These are phyloP conservation scores for Neoascia interrupta DNA, from an alignment of 2,888 invertebrate genomes.

Conservation along the genomic window DNA sequence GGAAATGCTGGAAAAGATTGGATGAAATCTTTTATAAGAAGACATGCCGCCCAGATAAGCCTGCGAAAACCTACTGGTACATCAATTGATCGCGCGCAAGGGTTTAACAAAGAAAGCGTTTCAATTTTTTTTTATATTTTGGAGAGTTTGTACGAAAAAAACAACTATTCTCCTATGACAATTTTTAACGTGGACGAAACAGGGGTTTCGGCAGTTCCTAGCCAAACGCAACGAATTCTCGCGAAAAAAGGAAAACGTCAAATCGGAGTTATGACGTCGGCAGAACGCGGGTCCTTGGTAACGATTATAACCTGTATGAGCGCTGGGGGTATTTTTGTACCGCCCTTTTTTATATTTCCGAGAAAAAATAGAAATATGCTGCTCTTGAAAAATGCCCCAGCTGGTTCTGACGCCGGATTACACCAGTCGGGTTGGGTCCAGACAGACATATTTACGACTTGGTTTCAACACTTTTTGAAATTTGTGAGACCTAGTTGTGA, in stretches of 20 bases:
- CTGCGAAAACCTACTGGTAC: background rate
- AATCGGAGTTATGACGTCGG: conserved; percentile 17
- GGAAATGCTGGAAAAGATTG: too few species aligned
- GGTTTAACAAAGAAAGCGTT: background rate
- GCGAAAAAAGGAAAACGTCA: conserved; percentile 17
- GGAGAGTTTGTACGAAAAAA: too few species aligned
- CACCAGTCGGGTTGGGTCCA: too few species aligned
- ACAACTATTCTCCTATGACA: too few species aligned
- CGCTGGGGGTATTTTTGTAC: conserved; percentile 16
- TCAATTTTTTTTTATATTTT: background rate
- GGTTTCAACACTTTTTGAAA: too few species aligned
- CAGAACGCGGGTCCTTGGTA: conserved; percentile 13
- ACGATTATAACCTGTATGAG: conserved; percentile 8
- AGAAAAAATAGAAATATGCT: conserved; percentile 3
- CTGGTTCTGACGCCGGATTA: conserved; percentile 11
- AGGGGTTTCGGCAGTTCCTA: background rate
- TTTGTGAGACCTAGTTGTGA: too few species aligned
- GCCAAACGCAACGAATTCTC: background rate
- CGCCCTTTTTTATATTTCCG: conserved; percentile 19
- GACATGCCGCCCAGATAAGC: background rate
- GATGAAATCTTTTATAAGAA: too few species aligned
- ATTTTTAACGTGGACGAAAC: conserved; percentile 8
- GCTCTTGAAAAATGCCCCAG: conserved; percentile 21
- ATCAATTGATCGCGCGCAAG: background rate
- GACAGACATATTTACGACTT: too few species aligned